Base-by-base conservation (phyloP, 2,797 vertebrate genomes). In the Lutjanus argentimaculatus region DNA sequence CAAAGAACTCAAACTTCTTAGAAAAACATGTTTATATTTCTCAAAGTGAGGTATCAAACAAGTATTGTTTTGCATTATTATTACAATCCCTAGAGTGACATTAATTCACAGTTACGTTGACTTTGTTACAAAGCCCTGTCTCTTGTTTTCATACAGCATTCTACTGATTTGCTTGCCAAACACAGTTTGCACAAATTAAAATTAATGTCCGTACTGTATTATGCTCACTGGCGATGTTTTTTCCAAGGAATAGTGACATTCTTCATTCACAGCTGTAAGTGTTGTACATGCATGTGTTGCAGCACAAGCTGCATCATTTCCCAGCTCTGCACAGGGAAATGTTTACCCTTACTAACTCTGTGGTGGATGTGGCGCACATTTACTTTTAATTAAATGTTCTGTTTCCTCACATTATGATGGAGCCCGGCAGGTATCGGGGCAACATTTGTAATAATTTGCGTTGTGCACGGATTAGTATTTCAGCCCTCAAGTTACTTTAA, bases 391-490 rank as follows among this genome's bases (percentile, higher is more conserved):
- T 21, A 43, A 10, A 72, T 42, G 0, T 63, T 57, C 42, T 4
- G 21, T 64, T 55, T 65, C 16, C 57, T 9, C 49, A 57, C 17
- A 43, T 78, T 65, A 22, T 15, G 19, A 16, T 8, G 56, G 17
- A 74, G 58, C 58, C 63, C 7, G 1, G 43, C 22, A 55, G 57
- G 30, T 70, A 55, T 48, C 19, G 3, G 51, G 55, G 48, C 49
- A 15, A 75, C 45, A 69, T 79, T 61, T 77, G 22, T 43, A 73
- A 75, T 72, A 17, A 65, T 51, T 59, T 25, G 61, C 15, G 57
- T 19, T 56, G 22, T 36, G 52, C 52, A 62, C 36, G 64, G 61
- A 85, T 80, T 21, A 66, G 36, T 78, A 58, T 71, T 71, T 74
- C 21, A 76, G 49, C 78, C 58, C 74, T 66, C 8, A 43, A 48